Evolutionary conservation across 1,140 invertebrate genomes (phyloP).

Genomic region (Ceratina japonica): DNA sequence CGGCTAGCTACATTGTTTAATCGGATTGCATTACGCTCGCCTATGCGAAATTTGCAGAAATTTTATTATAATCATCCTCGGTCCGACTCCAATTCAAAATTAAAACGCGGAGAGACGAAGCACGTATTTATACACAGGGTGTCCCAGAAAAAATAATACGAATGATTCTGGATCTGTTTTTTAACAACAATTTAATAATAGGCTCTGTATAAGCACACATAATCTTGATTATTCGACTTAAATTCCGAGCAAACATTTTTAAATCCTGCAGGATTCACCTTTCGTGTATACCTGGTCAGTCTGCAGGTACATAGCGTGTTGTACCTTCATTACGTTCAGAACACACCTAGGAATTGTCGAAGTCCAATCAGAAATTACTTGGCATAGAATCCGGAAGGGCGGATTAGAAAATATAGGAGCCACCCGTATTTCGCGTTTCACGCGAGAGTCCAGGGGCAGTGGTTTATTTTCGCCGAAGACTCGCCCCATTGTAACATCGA

Average conservation of each 20-base stretch:
- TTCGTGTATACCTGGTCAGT: too few species aligned
- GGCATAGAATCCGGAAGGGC: conserved; percentile 11
- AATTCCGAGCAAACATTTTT: too few species aligned
- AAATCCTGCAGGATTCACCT: background rate
- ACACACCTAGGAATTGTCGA: background rate
- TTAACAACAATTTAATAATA: too few species aligned
- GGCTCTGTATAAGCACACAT: too few species aligned
- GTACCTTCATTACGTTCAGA: background rate
- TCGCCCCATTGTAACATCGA: conserved; percentile 9
- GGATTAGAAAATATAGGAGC: conserved; percentile 38
- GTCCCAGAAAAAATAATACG: too few species aligned
- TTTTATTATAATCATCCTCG: too few species aligned
- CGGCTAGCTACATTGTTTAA: too few species aligned
- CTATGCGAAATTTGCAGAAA: too few species aligned
- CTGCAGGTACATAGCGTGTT: background rate
- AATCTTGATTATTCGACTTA: background rate
- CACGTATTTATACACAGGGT: too few species aligned
- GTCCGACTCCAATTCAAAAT: too few species aligned
- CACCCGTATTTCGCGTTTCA: conserved; percentile 10
- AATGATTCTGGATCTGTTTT: too few species aligned
- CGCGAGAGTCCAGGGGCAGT: background rate
- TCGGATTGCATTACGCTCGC: background rate
- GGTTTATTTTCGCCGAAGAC: conserved; percentile 33
- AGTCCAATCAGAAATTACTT: conserved; percentile 19
- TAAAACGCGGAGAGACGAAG: too few species aligned